Base-by-base conservation (phyloP, 2,113 vertebrate species). In the Elachura formosa region DNA sequence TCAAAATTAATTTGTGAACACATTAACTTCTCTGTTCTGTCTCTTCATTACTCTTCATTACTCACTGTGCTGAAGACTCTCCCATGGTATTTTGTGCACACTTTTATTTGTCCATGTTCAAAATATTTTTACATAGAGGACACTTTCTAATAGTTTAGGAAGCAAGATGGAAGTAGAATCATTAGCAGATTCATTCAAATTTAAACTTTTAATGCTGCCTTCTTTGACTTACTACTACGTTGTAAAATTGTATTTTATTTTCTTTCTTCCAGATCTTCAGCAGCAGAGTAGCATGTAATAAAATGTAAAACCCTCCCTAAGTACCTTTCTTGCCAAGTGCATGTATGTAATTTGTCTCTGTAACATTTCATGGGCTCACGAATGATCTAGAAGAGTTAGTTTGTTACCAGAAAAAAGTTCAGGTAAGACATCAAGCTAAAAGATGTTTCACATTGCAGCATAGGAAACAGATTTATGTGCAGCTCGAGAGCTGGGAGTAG, bases 241-340 rank as follows among this genome's bases (percentile, higher is more conserved):
- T 81, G 49, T 84, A 89, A 94, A 89, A 77, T 40, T 31, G 21
- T 33, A 84, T 84, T 87, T 69, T 43, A 88, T 69, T 90, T 85
- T 68, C 12, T 56, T 88, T 75, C 66, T 67, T 51, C 68, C 46
- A 56, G 68, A 62, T 46, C 61, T 87, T 84, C 51, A 67, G 46
- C 58, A 87, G 68, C 56, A 69, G 33, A 77, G 73, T 84, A 83
- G 63, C 43, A 55, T 18, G 43, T 41, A 91, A 88, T 62, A 62
- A 94, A 92, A 84, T 13, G 26, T 15, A 86, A 92, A 95, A 64
- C 29, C 48, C 45, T 92, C 75, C 73, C 75, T 75, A 93, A 95
- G 58, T 43, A 55, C 31, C 67, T 89, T 73, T 81, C 63, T 49
- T 84, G 68, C 17, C 2, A 29, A 87, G 48, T 1, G 1, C 43